These are phyloP conservation scores for Spodoptera picta DNA, from an alignment of 2,888 invertebrate species.

Conservation along the genomic window DNA sequence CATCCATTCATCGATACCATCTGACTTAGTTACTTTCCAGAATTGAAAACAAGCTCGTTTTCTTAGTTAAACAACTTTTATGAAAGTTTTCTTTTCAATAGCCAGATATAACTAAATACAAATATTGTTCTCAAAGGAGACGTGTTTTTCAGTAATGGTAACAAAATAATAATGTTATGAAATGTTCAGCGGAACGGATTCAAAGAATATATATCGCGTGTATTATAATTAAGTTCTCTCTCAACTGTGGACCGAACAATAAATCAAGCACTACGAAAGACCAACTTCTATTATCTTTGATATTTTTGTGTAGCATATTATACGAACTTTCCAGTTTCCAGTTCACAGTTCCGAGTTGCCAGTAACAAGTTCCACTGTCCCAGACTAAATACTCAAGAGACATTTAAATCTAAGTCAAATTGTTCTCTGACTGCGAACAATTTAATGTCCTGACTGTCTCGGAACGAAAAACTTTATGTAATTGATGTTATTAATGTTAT, in stretches of 20 bases:
- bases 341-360: constrained; percentile 26
- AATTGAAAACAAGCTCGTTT: no score
- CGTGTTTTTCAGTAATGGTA: no score
- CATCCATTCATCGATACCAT: no score
- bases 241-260: constrained; percentile 49
- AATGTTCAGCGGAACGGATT: no score
- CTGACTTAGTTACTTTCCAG: no score
- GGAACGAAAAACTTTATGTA: constrained; percentile 68
- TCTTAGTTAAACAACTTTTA: no score
- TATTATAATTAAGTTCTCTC: background rate
- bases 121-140: no score
- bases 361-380: constrained; percentile 64
- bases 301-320: constrained; percentile 56
- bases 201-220: no score
- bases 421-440: constrained; percentile 71
- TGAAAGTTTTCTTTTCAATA: no score
- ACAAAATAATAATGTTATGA: no score
- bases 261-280: constrained; percentile 44
- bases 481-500: constrained; percentile 69
- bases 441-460: constrained; percentile 62
- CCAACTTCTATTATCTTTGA: constrained; percentile 50
- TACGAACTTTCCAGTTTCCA: constrained; percentile 56
- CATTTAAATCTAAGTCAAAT: constrained; percentile 76
- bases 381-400: constrained; percentile 75
- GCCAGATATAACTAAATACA: no score